Evolutionary conservation across 1,140 invertebrate species (phyloP), one percentile per base, ranked within the genome.

Genomic region (Cepaea nemoralis): DNA sequence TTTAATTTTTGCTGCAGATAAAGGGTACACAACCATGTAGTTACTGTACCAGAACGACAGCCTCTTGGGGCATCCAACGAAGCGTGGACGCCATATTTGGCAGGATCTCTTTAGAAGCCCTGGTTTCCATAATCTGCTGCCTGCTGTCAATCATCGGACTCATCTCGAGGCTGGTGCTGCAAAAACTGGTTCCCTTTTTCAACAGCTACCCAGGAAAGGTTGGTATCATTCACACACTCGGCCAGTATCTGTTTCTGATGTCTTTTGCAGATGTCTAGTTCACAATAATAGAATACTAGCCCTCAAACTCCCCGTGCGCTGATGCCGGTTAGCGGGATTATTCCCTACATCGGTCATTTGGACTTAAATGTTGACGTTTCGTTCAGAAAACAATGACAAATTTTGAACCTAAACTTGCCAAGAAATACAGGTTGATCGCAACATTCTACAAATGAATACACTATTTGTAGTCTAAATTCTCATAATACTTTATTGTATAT

Each of bases 101-200:
- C 33, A 59, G 48, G 0, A 16, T 70, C 37, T 80, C 55, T 16
- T n/a, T 77, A 16, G 71, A 83, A 37, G 77, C 39, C n/a, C 3
- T 73, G 24, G 37, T 83, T 48, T 55, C 77, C 35, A 70, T 76
- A 10, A 67, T 77, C 33, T 75, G 71, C 73, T 70, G 71, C 39
- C 27, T 48, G 16, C 22, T 76, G 33, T 83, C 78, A 19, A 33
- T 55, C 31, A 31, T 80, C 1, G 77, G 71, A 0, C 77, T 83
- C 2, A 10, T 80, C 0, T n/a, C 55, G 19, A 39, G 82, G 3
- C 70, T 83, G 6, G 55, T 31, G 2, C 71, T 83, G 22, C 82
- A 80, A 77, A 66, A 45, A 2, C 35, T 83, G 2, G 66, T 80
- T 6, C 77, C 77, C 22, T 80, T 80, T 45, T 83, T 76, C 45